These are phyloP conservation scores for Leptobrachium leishanense DNA, from an alignment of 2,113 vertebrate genomes.

Conservation along the genomic window DNA sequence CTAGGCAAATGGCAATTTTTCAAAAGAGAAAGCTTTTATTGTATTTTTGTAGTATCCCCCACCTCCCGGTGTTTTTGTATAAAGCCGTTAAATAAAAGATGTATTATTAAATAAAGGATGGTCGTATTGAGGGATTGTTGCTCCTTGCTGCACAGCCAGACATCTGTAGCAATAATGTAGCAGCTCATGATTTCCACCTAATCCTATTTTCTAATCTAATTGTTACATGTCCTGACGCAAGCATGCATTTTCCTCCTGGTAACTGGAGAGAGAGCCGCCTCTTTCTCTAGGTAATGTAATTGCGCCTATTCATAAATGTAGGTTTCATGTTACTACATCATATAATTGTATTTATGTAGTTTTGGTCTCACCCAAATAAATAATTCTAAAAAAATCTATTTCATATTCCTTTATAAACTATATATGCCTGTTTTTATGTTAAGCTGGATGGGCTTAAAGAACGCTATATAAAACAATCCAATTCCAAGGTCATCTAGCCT, in stretches of 20 bases:
- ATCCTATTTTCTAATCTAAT: slow-evolving; percentile 6
- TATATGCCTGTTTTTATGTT: neutral
- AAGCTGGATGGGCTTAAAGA: neutral
- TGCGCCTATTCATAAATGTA: neutral
- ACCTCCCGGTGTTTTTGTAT: too few relatives aligned
- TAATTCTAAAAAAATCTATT: neutral
- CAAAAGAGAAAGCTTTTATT: too few relatives aligned
- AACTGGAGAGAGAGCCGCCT: neutral
- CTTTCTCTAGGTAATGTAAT: neutral
- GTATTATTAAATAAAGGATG: too few relatives aligned
- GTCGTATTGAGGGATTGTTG: neutral
- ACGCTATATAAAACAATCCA: neutral
- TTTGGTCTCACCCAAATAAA: neutral
- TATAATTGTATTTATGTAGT: slow-evolving; percentile 1
- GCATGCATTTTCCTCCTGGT: neutral
- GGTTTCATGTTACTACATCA: neutral
- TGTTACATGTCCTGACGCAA: neutral
- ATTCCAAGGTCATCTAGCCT: neutral
- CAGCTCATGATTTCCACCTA: neutral
- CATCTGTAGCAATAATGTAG: neutral
- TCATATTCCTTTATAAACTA: neutral
- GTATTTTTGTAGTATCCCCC: too few relatives aligned
- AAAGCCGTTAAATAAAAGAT: too few relatives aligned
- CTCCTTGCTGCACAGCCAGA: neutral
- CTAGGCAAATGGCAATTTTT: too few relatives aligned